Percentiles rank a stretch among this genome's conserved stretches.
Conservation (phyloP, 2,113 vertebrate species). For the Myanophis thanlyinensis region DNA sequence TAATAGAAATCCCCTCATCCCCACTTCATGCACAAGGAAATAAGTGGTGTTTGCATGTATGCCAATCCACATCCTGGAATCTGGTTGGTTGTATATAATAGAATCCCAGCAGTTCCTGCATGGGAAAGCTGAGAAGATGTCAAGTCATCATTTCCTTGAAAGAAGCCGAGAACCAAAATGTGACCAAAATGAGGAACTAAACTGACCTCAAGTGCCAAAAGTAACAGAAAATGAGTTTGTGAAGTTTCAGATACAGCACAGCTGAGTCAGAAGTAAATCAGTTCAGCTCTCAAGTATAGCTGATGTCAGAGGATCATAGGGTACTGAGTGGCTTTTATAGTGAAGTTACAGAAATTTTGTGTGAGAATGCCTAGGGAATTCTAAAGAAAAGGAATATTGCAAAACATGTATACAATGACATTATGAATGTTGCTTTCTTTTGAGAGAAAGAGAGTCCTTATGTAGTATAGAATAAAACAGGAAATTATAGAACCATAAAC, state of each 20-base stretch:
- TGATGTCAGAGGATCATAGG: not conserved
- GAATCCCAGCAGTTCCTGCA: not conserved
- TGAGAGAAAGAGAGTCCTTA: not conserved
- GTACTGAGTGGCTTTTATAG: not conserved
- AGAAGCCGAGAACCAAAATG: not conserved
- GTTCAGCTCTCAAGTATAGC: not conserved
- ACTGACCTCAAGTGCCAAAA: not conserved
- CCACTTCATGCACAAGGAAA: not conserved
- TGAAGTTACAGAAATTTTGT: not conserved
- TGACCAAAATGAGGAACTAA: not conserved
- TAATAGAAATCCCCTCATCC: not conserved
- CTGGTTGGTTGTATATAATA: not conserved
- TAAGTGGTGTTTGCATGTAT: not conserved
- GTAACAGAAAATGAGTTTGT: not conserved
- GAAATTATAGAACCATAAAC: not conserved
- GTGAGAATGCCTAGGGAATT: not conserved
- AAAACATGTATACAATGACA: not conserved
- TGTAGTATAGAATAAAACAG: not conserved
- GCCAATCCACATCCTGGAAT: not conserved
- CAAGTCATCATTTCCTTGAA: not conserved
- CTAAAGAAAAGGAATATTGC: not conserved
- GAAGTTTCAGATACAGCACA: not conserved
- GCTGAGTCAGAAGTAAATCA: not conserved
- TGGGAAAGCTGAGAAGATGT: not conserved
- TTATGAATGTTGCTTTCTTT: not conserved